phyloP scores from a whole-genome alignment of 2,113 vertebrate genomes.

The Thunnus maccoyii region DNA sequence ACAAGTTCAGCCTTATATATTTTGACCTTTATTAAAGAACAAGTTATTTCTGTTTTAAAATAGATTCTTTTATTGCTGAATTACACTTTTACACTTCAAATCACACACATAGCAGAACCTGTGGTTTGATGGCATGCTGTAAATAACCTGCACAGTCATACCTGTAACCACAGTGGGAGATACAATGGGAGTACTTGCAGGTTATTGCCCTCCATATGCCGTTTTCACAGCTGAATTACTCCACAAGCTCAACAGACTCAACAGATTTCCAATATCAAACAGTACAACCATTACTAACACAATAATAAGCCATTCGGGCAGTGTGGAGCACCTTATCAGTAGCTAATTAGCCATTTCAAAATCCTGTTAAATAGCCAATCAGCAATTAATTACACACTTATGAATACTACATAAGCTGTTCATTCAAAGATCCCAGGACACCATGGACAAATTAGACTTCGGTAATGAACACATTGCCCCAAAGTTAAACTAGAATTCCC shows the following conservation, averaged over 20 bases:
- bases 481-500: slow-evolving; percentile 31
- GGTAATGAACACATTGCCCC: slow-evolving; percentile 16
- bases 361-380: slow-evolving; percentile 45
- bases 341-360: slow-evolving; percentile 43
- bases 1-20: neutral
- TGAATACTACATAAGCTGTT: slow-evolving; percentile 53
- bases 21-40: no score
- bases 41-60: no score
- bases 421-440: slow-evolving; percentile 31
- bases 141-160: neutral
- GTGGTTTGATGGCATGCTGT: no score
- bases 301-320: slow-evolving; percentile 29
- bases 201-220: neutral
- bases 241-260: neutral
- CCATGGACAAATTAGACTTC: slow-evolving; percentile 27
- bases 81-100: neutral
- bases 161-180: neutral
- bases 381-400: slow-evolving; percentile 50
- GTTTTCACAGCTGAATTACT: neutral
- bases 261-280: slow-evolving; percentile 28
- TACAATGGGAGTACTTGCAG: neutral
- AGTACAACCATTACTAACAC: slow-evolving; percentile 13
- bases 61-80: no score
- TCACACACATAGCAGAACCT: no score
- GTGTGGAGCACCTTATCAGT: slow-evolving; percentile 39